Conservation (phyloP, 2,888 invertebrate genomes). For the Busseola fusca region DNA sequence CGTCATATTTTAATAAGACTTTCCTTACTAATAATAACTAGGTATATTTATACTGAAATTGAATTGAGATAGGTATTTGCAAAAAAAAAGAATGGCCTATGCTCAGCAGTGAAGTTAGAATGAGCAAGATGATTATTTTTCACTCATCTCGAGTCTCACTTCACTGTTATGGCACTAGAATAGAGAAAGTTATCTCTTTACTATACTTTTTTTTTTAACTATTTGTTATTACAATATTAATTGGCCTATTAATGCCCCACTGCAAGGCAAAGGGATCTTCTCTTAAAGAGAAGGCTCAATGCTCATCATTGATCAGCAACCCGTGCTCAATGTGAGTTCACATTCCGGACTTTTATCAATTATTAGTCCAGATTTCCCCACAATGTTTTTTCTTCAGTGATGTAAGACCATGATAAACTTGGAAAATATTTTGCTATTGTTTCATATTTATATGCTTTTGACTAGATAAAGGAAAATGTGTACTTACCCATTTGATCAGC, state of each 20-base stretch:
- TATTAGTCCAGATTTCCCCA: no score
- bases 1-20: background rate
- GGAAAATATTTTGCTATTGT: background rate
- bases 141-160: background rate
- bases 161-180: no score
- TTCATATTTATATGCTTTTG: background rate
- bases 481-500: background rate
- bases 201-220: background rate
- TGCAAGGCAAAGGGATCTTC: background rate
- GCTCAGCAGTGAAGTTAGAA: background rate
- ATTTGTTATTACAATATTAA: background rate
- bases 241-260: background rate
- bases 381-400: background rate
- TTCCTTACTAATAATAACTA: background rate
- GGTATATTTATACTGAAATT: background rate
- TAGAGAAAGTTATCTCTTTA: background rate
- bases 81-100: no score
- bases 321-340: background rate
- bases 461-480: background rate
- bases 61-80: background rate
- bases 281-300: background rate
- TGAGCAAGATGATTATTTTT: background rate
- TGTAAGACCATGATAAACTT: background rate
- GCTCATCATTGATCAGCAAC: background rate
- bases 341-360: background rate